These are phyloP conservation scores for Takifugu flavidus DNA, from an alignment of 2,113 vertebrate species.

Conservation along the genomic window DNA sequence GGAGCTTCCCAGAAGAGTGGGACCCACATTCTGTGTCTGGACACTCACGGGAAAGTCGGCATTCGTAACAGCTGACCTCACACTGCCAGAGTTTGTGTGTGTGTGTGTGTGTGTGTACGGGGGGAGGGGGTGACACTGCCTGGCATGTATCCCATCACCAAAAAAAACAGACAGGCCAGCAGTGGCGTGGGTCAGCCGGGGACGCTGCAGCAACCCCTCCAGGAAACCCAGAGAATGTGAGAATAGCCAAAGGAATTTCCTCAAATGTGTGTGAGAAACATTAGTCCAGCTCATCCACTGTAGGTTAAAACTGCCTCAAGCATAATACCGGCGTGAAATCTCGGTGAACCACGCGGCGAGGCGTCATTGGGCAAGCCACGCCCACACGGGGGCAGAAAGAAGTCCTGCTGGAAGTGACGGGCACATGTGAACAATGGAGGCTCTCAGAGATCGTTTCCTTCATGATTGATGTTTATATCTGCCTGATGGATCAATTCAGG, in stretches of 20 bases:
- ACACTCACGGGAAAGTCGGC: slow-evolving; percentile 23
- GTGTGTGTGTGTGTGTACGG: no score
- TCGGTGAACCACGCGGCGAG: no score
- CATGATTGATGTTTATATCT: background rate
- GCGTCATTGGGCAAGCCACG: background rate
- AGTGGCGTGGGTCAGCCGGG: slow-evolving; percentile 30
- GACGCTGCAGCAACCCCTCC: slow-evolving; percentile 29
- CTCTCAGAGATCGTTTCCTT: background rate
- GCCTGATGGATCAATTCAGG: background rate
- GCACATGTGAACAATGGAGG: background rate
- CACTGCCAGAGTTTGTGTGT: slow-evolving; percentile 1
- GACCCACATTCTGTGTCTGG: slow-evolving; percentile 58
- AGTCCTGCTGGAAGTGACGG: background rate
- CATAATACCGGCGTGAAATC: background rate
- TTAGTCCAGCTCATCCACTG: background rate
- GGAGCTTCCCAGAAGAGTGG: slow-evolving; percentile 44
- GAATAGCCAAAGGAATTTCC: slow-evolving; percentile 46
- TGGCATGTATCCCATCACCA: slow-evolving; percentile 32
- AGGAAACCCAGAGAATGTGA: slow-evolving; percentile 25
- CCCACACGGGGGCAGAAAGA: background rate
- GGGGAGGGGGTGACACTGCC: slow-evolving; percentile 2
- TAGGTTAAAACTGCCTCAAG: slow-evolving; percentile 17
- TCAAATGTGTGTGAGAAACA: slow-evolving; percentile 19
- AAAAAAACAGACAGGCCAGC: slow-evolving; percentile 31
- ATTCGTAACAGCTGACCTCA: slow-evolving; percentile 50